Base-by-base conservation (phyloP, 2,113 vertebrate species). In the Lagopus leucura region DNA sequence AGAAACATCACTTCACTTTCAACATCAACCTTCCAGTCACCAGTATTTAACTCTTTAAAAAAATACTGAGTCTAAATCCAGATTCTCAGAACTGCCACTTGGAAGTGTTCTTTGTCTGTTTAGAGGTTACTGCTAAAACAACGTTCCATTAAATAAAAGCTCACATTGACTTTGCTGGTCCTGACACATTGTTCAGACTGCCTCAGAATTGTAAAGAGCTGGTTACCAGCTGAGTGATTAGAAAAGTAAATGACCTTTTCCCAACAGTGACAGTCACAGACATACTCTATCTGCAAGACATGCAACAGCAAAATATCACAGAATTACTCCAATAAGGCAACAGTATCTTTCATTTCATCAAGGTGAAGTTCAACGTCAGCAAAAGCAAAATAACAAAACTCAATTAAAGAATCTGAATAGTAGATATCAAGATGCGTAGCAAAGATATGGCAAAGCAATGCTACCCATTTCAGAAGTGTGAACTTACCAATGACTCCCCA, bases 401-500 rank as follows among this genome's bases (percentile, higher is more conserved):
- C 3, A 30, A 42, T 13, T 42, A 57, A 42, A 82, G 24, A 73
- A 58, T 15, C 10, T 10, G 0, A 50, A 55, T 0, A 92, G 50
- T 24, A 34, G 32, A 17, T 19, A 40, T 0, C 54, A 7, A 73
- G 11, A 38, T 4, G 8, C 13, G 17, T 13, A 15, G 14, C 21
- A 78, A 52, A 82, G 7, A 71, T 5, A 22, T 0, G 2, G 18
- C 20, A 42, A 50, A 73, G 2, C 45, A 47, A 38, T 8, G 1
- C 2, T 27, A 20, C 8, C 8, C 3, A 17, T 67, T 89, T 85
- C 47, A 78, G 30, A 86, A 87, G 70, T 2, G 13, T 15, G 52
- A 84, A 95, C 99, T 99, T 97, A 99, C 99, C 98, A 99, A 83
- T 20, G 98, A 98, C 70, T 99, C 99, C 93, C 98, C 99, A 81